These are phyloP conservation scores for pig (Sus scrofa) DNA, from an alignment of 2,113 vertebrate species.

Conservation along the genomic window T2T-Sscrofa CM000815.6:121590501-121591000, in stretches of 20 bases:
- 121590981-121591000: background rate
- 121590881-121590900: background rate
- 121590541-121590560: background rate
- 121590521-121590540: background rate
- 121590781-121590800: background rate
- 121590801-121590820: background rate
- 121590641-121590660: background rate
- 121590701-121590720: background rate
- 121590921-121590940: background rate
- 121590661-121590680: background rate
- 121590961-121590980: background rate
- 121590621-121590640: background rate
- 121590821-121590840: background rate
- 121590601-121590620: background rate
- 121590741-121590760: background rate
- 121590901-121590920: background rate
- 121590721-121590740: background rate
- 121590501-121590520: background rate
- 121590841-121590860: background rate
- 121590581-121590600: background rate
- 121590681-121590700: background rate
- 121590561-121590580: background rate
- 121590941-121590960: background rate
- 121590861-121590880: background rate
- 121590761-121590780: accelerated